Base-by-base conservation (phyloP, 2,888 invertebrate species). In the Eristalis pertinax region DNA sequence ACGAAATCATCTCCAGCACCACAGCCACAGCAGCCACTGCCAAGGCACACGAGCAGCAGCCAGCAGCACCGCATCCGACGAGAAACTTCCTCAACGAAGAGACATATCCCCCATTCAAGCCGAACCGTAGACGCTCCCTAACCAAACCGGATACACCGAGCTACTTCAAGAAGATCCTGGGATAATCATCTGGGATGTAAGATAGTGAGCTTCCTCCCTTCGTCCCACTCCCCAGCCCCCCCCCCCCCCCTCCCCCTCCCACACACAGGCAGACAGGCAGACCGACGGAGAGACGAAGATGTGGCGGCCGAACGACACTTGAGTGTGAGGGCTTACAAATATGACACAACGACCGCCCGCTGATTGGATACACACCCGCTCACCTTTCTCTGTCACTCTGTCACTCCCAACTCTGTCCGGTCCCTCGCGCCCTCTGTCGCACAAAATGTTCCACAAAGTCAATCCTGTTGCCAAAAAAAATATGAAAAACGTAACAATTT, bases 81-180 rank as follows among this genome's bases (percentile, higher is more conserved):
- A 92, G 90, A 84, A 93, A 92, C 89, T 93, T 93, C 90, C 91
- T 93, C 74, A 92, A 92, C 83, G 91, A 91, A 89, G 91, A 92
- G 89, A 93, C 92, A 83, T 92, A 91, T 90, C 91, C 92, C 84
- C 92, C 92, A 77, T 93, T 92, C 84, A 92, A 92, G 88, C 93
- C 93, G 65, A 93, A 93, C 90, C 92, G 93, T 89, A 91, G 91
- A 89, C 93, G 93, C 84, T 91, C 91, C 78, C 91, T 93, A 73
- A 92, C 92, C 85, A 92, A 93, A 88, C 92, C 93, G 89, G 93
- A 93, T 89, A 91, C 92, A 78, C 91, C 91, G 86, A 92, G 92
- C 90, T 93, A 93, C 89, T 92, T 93, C 89, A 93, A 93, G 90
- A 93, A 93, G 90, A 92, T 93, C 89, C 90, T 93, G 89, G 93